phyloP scores from a whole-genome alignment of 2,888 invertebrate species.

The Lordiphosa fenestrarum region DNA sequence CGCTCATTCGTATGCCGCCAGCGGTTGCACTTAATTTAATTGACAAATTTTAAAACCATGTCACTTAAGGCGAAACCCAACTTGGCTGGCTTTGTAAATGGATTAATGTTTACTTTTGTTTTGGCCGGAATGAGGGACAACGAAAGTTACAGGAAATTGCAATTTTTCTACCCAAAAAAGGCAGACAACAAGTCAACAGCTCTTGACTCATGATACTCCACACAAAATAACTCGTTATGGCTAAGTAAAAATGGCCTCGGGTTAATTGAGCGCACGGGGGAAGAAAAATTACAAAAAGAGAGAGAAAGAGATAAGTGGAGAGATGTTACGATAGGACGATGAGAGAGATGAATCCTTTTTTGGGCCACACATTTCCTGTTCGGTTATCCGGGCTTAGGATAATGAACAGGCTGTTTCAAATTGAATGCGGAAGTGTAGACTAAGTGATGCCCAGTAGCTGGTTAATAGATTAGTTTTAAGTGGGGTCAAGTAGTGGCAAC shows the following conservation, averaged over 20 bases:
- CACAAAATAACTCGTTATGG: conserved; percentile 57
- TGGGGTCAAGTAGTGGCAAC: too few species aligned
- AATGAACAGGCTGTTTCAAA: conserved; percentile 38
- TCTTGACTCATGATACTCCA: conserved; percentile 28
- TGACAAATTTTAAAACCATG: conserved; percentile 78
- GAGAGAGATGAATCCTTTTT: conserved; percentile 31
- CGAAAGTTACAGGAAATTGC: conserved; percentile 71
- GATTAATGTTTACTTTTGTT: conserved; percentile 76
- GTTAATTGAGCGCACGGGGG: conserved; percentile 64
- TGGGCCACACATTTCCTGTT: conserved; percentile 37
- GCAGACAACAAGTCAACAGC: conserved; percentile 73
- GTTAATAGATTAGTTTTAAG: not conserved
- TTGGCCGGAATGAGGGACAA: conserved; percentile 10
- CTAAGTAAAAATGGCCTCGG: conserved; percentile 56
- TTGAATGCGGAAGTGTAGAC: not conserved
- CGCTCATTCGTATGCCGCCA: conserved; percentile 73
- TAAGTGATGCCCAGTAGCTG: conserved; percentile 4
- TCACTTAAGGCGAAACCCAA: conserved; percentile 51
- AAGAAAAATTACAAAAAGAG: conserved; percentile 18
- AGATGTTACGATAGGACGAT: conserved; percentile 19
- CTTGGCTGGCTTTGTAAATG: conserved; percentile 59
- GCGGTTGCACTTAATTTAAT: conserved; percentile 80
- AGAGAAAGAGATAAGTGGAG: conserved; percentile 7
- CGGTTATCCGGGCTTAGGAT: conserved; percentile 25
- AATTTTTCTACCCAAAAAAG: conserved; percentile 69